A percentile compares a stretch with the other conserved stretches of the same genome.
Conservation (phyloP, 1,140 invertebrate genomes). For the Amphibalanus amphitrite region DNA sequence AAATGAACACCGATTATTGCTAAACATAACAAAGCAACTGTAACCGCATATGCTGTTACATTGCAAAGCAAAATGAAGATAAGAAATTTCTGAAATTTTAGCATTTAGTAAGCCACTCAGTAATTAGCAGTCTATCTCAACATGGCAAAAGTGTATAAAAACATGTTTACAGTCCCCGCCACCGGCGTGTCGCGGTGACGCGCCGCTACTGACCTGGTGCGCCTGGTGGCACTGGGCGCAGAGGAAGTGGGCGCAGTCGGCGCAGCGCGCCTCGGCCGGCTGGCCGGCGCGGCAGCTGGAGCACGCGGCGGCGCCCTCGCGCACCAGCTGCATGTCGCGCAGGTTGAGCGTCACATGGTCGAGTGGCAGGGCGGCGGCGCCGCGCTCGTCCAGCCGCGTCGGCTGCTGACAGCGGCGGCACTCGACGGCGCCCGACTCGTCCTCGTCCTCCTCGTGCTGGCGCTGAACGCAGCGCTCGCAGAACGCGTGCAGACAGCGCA, state of each 20-base stretch:
- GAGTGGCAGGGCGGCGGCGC: background rate
- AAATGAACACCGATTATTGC: no score
- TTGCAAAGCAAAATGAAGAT: no score
- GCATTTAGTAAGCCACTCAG: no score
- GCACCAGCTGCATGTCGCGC: background rate
- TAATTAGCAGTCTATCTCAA: no score
- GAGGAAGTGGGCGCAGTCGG: conserved; percentile 80
- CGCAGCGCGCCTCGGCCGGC: conserved; percentile 66
- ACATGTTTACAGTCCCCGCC: no score
- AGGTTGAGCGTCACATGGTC: background rate
- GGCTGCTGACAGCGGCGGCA: background rate
- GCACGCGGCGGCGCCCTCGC: background rate
- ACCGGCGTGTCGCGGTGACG: no score
- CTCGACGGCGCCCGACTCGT: background rate
- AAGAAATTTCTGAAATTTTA: no score
- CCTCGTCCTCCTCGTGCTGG: background rate
- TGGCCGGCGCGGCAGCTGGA: background rate
- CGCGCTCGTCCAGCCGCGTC: background rate
- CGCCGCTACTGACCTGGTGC: conserved; percentile 41
- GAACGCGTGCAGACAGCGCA: background rate
- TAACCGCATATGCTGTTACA: no score
- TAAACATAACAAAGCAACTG: no score
- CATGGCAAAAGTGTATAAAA: no score
- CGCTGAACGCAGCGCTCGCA: background rate
- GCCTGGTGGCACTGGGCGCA: conserved; percentile 84